Evolutionary conservation across 1,140 invertebrate species (phyloP).

Genomic region (Thalassaphorura encarpata): DNA sequence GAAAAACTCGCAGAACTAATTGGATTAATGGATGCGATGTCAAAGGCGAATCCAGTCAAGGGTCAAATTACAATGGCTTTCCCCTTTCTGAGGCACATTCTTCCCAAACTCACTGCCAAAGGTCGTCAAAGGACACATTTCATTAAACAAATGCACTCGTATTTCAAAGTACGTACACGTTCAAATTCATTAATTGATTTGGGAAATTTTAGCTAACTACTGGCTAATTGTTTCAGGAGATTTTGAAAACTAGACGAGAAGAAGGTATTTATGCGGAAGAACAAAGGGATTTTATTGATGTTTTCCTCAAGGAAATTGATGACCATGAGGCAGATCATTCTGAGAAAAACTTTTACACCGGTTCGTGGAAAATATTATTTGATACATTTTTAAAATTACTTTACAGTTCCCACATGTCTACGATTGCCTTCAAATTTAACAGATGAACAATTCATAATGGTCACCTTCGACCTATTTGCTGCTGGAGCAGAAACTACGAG

Average conservation of each 20-base stretch:
- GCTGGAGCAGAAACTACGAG: constrained; percentile 45
- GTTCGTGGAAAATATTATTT: background rate
- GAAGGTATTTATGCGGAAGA: constrained; percentile 36
- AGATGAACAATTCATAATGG: constrained; percentile 1
- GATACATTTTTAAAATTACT: background rate
- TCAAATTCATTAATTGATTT: too few species aligned
- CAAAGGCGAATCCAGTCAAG: background rate
- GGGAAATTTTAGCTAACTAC: background rate
- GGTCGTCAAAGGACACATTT: too few species aligned
- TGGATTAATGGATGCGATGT: background rate
- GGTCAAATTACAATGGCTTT: constrained; percentile 13
- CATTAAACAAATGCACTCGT: too few species aligned
- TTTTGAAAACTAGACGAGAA: constrained; percentile 9
- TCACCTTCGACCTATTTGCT: constrained; percentile 1
- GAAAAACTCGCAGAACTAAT: constrained; percentile 18
- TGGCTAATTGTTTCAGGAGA: constrained; percentile 7
- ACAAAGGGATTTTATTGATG: constrained; percentile 73
- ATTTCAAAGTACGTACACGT: too few species aligned
- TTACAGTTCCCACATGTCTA: background rate
- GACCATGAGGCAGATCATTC: constrained; percentile 1
- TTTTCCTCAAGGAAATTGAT: constrained; percentile 49
- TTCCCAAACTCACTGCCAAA: too few species aligned
- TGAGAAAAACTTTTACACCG: background rate
- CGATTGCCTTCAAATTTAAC: background rate
- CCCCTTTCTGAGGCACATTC: constrained; percentile 5